Conservation (phyloP, 2,113 vertebrate species). For the human (Homo sapiens) region DNA sequence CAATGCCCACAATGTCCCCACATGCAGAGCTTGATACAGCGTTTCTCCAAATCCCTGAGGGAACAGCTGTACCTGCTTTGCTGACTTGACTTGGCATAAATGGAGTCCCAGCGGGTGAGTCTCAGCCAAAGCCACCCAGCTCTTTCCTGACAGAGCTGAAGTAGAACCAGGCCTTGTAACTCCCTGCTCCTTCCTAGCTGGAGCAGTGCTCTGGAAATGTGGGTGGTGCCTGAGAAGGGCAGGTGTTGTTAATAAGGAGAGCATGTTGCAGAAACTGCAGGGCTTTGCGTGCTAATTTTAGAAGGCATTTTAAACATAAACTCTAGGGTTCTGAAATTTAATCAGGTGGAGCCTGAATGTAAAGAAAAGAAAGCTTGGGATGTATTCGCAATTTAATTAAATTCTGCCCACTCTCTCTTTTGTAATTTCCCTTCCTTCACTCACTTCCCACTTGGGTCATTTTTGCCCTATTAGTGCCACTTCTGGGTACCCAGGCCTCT, state of each 20-base stretch:
- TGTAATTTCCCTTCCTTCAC: neutral
- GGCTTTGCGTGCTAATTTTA: neutral
- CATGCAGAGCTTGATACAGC: neutral
- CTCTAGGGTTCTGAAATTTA: neutral
- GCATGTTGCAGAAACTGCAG: neutral
- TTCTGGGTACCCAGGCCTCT: neutral
- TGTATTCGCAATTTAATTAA: neutral
- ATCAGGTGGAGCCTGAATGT: neutral
- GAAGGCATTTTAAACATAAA: neutral
- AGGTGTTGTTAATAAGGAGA: neutral
- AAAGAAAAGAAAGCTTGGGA: neutral
- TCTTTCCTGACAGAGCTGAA: neutral
- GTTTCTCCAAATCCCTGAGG: neutral
- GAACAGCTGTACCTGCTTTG: neutral
- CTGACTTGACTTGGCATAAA: neutral
- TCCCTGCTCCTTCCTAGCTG: rapidly evolving
- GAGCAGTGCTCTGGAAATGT: rapidly evolving
- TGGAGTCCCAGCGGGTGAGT: neutral
- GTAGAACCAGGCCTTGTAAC: neutral
- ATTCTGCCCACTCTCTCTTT: neutral
- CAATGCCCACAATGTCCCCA: rapidly evolving
- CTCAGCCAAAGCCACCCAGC: neutral
- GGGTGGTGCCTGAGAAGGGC: neutral
- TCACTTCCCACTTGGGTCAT: neutral
- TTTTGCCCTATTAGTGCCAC: rapidly evolving